Evolutionary conservation across 1,140 invertebrate species (phyloP).

Genomic region (Hirudo medicinalis): DNA sequence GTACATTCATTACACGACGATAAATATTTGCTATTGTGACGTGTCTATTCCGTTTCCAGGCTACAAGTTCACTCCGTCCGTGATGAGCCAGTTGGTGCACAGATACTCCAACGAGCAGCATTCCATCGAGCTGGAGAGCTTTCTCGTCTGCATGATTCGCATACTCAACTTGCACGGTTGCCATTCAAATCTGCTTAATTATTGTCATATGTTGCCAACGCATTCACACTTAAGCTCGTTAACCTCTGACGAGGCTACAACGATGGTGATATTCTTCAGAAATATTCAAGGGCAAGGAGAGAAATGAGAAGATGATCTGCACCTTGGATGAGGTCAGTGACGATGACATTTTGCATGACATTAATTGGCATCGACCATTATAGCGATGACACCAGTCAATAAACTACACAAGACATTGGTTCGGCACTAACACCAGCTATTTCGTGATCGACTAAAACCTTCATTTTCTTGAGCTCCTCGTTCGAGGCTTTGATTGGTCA

Average conservation of each 20-base stretch:
- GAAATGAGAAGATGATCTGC: constrained; percentile 12
- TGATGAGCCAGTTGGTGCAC: not conserved
- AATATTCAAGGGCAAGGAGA: constrained; percentile 9
- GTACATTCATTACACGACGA: no score
- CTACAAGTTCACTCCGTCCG: not conserved
- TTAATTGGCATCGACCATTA: not conserved
- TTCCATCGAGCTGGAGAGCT: not conserved
- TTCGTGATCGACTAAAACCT: not conserved
- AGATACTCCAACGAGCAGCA: constrained; percentile 7
- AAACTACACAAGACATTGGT: not conserved
- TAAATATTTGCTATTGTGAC: no score
- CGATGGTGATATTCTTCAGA: not conserved
- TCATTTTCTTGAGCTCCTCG: not conserved
- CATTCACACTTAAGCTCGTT: not conserved
- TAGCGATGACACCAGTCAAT: not conserved
- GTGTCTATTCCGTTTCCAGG: not conserved
- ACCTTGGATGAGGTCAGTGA: constrained; percentile 11
- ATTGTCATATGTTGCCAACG: not conserved
- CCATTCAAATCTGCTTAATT: not conserved
- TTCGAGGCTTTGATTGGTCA: not conserved
- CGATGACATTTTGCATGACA: not conserved
- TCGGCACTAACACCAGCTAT: not conserved
- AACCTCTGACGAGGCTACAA: no score
- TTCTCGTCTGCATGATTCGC: constrained; percentile 9
- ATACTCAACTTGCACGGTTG: constrained; percentile 13